Percentiles rank a stretch among this genome's conserved stretches.
phyloP scores from a whole-genome alignment of 2,113 vertebrate genomes.

The Gavia stellata region DNA sequence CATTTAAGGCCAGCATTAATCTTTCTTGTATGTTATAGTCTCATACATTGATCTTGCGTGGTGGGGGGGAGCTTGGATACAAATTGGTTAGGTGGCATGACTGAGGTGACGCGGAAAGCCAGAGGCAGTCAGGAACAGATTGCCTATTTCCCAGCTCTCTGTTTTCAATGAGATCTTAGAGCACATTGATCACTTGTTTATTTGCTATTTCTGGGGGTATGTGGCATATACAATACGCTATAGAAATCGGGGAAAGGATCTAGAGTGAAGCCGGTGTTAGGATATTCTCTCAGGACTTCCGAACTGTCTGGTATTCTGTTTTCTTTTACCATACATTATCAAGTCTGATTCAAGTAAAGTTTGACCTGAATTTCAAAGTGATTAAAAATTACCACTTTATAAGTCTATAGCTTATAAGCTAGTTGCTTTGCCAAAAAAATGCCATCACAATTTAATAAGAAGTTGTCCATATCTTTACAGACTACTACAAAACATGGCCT shows the following conservation, averaged over 20 bases:
- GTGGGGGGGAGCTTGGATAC: not conserved
- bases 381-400: not conserved
- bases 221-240: not conserved
- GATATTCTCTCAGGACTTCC: not conserved
- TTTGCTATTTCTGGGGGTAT: not conserved
- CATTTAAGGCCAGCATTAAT: not conserved
- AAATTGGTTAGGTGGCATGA: not conserved
- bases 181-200: not conserved
- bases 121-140: not conserved
- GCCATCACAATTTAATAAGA: not conserved
- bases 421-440: not conserved
- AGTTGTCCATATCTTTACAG: not conserved
- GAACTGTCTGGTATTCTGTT: not conserved
- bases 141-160: not conserved
- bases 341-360: not conserved
- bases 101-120: not conserved
- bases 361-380: not conserved
- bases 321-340: not conserved
- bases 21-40: not conserved
- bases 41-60: not conserved
- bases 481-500: not conserved
- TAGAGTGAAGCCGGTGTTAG: not conserved
- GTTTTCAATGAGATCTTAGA: not conserved
- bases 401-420: not conserved
- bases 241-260: not conserved